These are phyloP conservation scores for Lithophane semibrunnea DNA, from an alignment of 2,888 invertebrate species.

Conservation along the genomic window DNA sequence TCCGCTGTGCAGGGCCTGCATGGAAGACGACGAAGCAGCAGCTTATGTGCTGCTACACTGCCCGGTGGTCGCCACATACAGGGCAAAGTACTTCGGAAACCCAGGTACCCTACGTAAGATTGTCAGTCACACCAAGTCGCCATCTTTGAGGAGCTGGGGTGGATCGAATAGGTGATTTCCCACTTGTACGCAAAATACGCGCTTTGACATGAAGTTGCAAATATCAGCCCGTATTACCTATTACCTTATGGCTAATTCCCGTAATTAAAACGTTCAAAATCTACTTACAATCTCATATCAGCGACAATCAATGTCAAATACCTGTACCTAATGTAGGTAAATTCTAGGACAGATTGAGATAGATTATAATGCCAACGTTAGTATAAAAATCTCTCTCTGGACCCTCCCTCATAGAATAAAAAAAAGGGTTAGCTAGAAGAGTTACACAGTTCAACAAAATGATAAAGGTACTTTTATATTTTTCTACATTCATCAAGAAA, in stretches of 20 bases:
- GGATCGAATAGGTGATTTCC: not conserved
- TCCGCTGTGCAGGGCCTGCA: not conserved
- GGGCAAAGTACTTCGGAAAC: too few relatives aligned
- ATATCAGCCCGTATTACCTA: too few relatives aligned
- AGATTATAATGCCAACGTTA: not conserved
- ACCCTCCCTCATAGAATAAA: not conserved
- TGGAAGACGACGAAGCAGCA: too few relatives aligned
- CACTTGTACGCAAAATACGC: not conserved
- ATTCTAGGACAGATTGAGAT: not conserved
- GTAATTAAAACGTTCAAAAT: too few relatives aligned
- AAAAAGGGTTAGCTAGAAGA: not conserved
- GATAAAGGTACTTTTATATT: not conserved
- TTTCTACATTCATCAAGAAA: constrained; percentile 20
- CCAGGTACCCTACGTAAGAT: not conserved
- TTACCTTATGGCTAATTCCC: too few relatives aligned
- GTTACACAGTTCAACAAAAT: not conserved
- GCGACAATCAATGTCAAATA: too few relatives aligned
- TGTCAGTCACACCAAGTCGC: not conserved
- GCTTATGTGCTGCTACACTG: too few relatives aligned
- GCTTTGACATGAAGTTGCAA: too few relatives aligned
- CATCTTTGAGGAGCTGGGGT: not conserved
- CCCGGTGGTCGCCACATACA: too few relatives aligned
- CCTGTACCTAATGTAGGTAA: too few relatives aligned
- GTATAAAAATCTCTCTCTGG: too few relatives aligned
- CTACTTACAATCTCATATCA: too few relatives aligned